These are phyloP conservation scores for Leptinotarsa texana DNA, from an alignment of 1,140 invertebrate species.

Conservation along the genomic window DNA sequence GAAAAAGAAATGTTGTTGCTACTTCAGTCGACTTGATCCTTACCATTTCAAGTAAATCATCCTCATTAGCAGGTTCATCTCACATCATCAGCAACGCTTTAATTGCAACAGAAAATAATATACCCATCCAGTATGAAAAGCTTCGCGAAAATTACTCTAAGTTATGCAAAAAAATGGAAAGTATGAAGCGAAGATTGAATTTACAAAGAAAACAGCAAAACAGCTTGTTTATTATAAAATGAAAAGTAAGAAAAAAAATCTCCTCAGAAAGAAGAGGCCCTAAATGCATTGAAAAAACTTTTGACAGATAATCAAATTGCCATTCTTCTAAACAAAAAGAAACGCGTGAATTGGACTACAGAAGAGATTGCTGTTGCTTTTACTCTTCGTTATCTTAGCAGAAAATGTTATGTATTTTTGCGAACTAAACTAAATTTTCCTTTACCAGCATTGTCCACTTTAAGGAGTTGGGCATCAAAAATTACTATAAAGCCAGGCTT, in stretches of 20 bases:
- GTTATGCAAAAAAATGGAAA: too few species aligned
- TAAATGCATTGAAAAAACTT: not conserved
- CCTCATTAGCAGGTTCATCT: too few species aligned
- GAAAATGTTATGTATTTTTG: not conserved
- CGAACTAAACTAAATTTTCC: conserved; percentile 32
- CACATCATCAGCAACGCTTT: too few species aligned
- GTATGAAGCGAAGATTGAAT: too few species aligned
- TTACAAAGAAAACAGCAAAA: too few species aligned
- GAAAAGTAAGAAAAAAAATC: not conserved
- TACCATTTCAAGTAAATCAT: too few species aligned
- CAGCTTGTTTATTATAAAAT: not conserved
- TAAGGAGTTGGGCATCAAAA: conserved; percentile 35
- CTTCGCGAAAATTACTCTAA: too few species aligned
- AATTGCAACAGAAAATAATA: too few species aligned
- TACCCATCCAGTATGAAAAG: too few species aligned
- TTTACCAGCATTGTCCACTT: conserved; percentile 31
- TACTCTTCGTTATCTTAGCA: not conserved
- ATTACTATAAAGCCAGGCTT: conserved; percentile 31
- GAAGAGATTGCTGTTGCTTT: not conserved
- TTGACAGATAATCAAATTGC: conserved; percentile 2
- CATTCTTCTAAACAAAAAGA: not conserved
- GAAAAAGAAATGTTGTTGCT: too few species aligned
- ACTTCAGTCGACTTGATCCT: too few species aligned
- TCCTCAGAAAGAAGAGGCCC: not conserved
- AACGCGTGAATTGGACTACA: not conserved